A percentile compares a stretch with the other conserved stretches of the same genome.
phyloP scores from a whole-genome alignment of 2,113 vertebrate species.

The Lepisosteus oculatus region DNA sequence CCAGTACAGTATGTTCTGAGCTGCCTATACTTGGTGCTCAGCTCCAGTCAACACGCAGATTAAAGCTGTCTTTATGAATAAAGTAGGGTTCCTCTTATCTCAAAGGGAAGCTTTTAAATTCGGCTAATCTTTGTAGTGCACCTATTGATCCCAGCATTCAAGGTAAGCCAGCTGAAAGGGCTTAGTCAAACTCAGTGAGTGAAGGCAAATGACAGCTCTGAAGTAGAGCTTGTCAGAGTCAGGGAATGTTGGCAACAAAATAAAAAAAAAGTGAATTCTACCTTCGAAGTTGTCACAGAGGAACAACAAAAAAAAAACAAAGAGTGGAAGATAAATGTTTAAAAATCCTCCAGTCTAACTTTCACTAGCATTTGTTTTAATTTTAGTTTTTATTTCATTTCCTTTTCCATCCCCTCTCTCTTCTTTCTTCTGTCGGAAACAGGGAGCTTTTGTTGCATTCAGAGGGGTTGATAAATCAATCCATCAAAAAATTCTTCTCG shows the following conservation, averaged over 20 bases:
- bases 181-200: slow-evolving; percentile 53
- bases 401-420: slow-evolving; percentile 7
- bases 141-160: slow-evolving; percentile 38
- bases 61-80: slow-evolving; percentile 52
- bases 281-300: no score
- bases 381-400: slow-evolving; percentile 28
- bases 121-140: slow-evolving; percentile 21
- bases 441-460: slow-evolving; percentile 95
- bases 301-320: no score
- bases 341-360: slow-evolving; percentile 13
- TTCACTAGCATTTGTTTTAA: slow-evolving; percentile 50
- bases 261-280: slow-evolving; percentile 13
- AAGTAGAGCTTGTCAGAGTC: slow-evolving; percentile 50
- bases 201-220: slow-evolving; percentile 39
- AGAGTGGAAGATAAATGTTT: no score
- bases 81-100: slow-evolving; percentile 44
- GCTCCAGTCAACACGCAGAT: slow-evolving; percentile 57
- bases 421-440: slow-evolving; percentile 67
- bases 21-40: slow-evolving; percentile 46
- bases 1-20: slow-evolving; percentile 5
- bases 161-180: slow-evolving; percentile 50
- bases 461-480: slow-evolving; percentile 99
- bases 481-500: slow-evolving; percentile 99
- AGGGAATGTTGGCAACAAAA: slow-evolving; percentile 31
- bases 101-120: slow-evolving; percentile 45